phyloP scores from a whole-genome alignment of 92 coral and sea anemone species.

The Phenganax stokvisi region DNA sequence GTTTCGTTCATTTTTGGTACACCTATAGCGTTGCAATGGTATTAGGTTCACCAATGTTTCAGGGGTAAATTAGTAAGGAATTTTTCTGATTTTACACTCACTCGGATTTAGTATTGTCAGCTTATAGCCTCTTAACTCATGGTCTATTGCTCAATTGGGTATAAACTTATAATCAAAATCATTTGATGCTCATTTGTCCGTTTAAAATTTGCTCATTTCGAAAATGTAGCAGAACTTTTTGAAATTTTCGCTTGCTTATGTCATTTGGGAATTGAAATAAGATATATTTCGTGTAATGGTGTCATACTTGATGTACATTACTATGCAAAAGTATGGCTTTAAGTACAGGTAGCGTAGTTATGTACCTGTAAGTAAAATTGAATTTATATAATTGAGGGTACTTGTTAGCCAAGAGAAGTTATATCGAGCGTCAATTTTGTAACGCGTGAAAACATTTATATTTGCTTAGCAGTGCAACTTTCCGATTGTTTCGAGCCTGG shows the following conservation, averaged over 20 bases:
- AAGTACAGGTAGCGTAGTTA: too few species aligned
- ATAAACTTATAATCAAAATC: not conserved
- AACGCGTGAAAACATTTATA: not conserved
- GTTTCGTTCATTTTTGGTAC: not conserved
- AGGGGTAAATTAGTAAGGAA: not conserved
- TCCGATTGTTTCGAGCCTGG: not conserved
- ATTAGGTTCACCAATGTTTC: not conserved
- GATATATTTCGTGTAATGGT: not conserved
- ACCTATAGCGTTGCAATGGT: not conserved
- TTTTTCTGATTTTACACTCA: not conserved
- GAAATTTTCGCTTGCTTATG: not conserved
- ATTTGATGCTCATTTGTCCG: not conserved
- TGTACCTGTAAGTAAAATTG: not conserved
- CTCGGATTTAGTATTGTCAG: not conserved
- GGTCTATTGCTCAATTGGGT: not conserved
- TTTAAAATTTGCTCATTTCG: not conserved
- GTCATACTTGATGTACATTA: slow-evolving; percentile 1
- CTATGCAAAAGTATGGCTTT: not conserved
- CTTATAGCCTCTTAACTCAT: not conserved
- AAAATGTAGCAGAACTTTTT: not conserved
- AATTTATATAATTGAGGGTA: slow-evolving; percentile 12
- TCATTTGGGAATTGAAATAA: not conserved
- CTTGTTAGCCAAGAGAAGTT: not conserved
- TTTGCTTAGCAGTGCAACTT: not conserved
- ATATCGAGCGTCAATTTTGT: not conserved